Conservation (phyloP, 2,888 invertebrate species). For the Drosophila ustulata region DNA sequence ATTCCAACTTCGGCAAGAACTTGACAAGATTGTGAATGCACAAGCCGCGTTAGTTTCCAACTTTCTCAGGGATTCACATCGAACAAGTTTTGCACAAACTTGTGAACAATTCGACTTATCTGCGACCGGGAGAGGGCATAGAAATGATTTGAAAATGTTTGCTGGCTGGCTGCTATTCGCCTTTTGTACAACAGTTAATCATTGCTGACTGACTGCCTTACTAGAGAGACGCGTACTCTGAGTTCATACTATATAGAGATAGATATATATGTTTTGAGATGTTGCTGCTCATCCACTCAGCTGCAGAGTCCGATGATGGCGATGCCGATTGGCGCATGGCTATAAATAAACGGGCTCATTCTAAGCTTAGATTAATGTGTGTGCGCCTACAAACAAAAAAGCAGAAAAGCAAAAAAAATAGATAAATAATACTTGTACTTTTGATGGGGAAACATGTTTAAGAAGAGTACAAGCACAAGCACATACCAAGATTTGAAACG, state of each 20-base stretch:
- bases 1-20: background rate
- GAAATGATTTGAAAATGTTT: constrained; percentile 21
- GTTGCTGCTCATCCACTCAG: constrained; percentile 53
- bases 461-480: constrained; percentile 15
- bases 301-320: constrained; percentile 13
- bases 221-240: background rate
- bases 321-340: constrained; percentile 61
- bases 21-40: background rate
- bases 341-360: constrained; percentile 66
- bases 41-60: background rate
- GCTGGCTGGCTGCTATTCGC: constrained; percentile 19
- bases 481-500: constrained; percentile 38
- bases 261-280: constrained; percentile 17
- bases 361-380: constrained; percentile 59
- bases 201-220: constrained; percentile 33
- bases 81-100: constrained; percentile 10
- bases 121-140: constrained; percentile 28
- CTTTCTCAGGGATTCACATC: background rate
- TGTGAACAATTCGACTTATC: constrained; percentile 7
- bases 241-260: constrained; percentile 10
- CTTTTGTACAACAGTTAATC: constrained; percentile 58
- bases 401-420: background rate
- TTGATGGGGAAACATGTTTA: constrained; percentile 47
- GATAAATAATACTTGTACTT: constrained; percentile 21
- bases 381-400: constrained; percentile 51